Base-by-base conservation (phyloP, 2,888 invertebrate species). In the Cheilosia variabilis region DNA sequence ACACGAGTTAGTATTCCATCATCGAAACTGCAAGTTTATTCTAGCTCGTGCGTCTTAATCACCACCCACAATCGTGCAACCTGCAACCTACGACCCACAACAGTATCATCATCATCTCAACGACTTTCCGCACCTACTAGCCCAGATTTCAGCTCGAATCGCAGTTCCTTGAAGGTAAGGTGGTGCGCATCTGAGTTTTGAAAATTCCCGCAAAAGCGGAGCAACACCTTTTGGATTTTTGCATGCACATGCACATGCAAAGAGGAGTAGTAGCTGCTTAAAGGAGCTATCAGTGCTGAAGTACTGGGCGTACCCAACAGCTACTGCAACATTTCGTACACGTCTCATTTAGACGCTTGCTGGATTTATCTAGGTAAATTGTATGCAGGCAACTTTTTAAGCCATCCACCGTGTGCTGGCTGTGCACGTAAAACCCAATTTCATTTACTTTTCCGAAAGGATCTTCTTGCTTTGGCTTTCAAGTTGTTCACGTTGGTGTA, bases 111-210 rank as follows among this genome's bases (percentile, higher is more conserved):
- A 57, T 69, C 66, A 72, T 69, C 71, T 81, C 65, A 72, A 86
- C 37, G 57, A 81, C 72, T 81, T 86, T 81, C 76, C 13, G 37
- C 66, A 86, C 86, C 86, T 86, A 76, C 66, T 86, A 72, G 76
- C 86, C 81, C 72, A 77, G 81, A 81, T 86, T 86, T 72, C 13
- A 60, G 50, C 66, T 73, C 31, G 57, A 81, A 58, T 72, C 76
- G 43, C 45, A 81, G 81, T 81, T 72, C 55, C 76, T 80, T 72
- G 72, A 63, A 71, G 58, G 58, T 68, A 72, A 57, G 63, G 19
- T 13, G 4, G 13, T 45, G 27, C 43, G 27, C 43, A 68, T 22
- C 19, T 19, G 41, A 7, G 60, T 41, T 60, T 53, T 53, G 37
- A 43, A 63, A 63, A 63, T 57, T 69, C 45, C 57, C 45, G 41